Conservation (phyloP, 2,888 invertebrate genomes). For the Petrolisthes cinctipes region DNA sequence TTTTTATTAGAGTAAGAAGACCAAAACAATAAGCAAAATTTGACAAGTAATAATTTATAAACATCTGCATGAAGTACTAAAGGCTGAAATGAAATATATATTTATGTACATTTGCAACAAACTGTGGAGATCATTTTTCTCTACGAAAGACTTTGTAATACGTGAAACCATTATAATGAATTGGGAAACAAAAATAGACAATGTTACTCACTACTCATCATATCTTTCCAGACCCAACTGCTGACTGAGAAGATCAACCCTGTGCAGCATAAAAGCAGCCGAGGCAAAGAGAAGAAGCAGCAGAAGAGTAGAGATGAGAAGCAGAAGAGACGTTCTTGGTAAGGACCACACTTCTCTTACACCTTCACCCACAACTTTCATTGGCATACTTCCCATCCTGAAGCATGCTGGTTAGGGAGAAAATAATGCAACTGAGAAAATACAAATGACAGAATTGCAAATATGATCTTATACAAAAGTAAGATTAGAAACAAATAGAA, state of each 20-base stretch:
- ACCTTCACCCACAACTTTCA: conserved; percentile 53
- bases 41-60: too few species aligned
- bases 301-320: conserved; percentile 56
- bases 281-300: conserved; percentile 60
- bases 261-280: conserved; percentile 62
- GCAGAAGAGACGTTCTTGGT: conserved; percentile 50
- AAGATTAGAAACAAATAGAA: too few species aligned
- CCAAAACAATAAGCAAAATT: too few species aligned
- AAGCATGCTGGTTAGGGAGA: conserved; percentile 37
- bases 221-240: conserved; percentile 58
- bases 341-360: conserved; percentile 49
- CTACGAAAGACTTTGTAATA: too few species aligned
- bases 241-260: conserved; percentile 46
- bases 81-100: too few species aligned
- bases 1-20: too few species aligned
- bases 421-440: background rate
- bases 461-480: too few species aligned
- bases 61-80: too few species aligned
- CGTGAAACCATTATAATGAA: too few species aligned
- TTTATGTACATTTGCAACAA: too few species aligned
- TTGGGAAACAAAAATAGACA: background rate
- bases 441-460: too few species aligned
- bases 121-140: too few species aligned
- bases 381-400: conserved; percentile 50
- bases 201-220: conserved; percentile 53